Evolutionary conservation across 2,113 vertebrate genomes (phyloP), one percentile per base, ranked within the genome.

Genomic region (Sinocyclocheilus anshuiensis): DNA sequence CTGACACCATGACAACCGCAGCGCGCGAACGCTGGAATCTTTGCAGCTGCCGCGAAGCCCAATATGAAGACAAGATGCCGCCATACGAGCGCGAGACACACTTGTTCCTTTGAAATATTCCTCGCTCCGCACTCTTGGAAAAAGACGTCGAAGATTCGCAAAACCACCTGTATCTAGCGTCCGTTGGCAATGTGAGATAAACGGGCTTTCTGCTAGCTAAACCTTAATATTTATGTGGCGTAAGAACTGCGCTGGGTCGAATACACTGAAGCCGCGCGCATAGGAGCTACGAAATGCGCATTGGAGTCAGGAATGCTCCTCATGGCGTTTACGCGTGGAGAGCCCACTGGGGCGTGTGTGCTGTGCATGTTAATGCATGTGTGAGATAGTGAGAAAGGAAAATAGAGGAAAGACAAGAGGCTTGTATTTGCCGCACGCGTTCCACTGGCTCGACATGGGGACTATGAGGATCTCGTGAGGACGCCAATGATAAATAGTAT

Each of bases 1-100:
- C 33, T 50, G 78, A 75, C 79, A 86, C 85, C 85, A 86, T 86
- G 85, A 86, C 85, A 86, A 86, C 85, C 57, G 71, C 69, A 82
- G 85, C 77, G 72, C 85, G 67, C 69, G 53, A 61, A 48, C 61
- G 79, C 79, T 82, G 79, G 79, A 77, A 82, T 86, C 78, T 72
- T 10, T 50, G 55, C 77, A 22, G 48, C 67, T 82, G 15, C 61
- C 77, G 50, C 63, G 26, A 74, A 71, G 69, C 65, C 26, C 24
- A 82, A 65, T 63, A 75, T 29, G 78, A 81, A 75, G 69, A 61
- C 33, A 75, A 67, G 53, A 74, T 75, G 50, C 67, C 57, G 74
- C 76, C 33, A 20, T 45, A n/a, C 69, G 80, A 22, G 55, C n/a
- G 24, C 36, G 24, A 86, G 78, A 33, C 55, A 26, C 42, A 61